Conservation (phyloP, 1,140 invertebrate species). For the Oreohelix idahoensis region DNA sequence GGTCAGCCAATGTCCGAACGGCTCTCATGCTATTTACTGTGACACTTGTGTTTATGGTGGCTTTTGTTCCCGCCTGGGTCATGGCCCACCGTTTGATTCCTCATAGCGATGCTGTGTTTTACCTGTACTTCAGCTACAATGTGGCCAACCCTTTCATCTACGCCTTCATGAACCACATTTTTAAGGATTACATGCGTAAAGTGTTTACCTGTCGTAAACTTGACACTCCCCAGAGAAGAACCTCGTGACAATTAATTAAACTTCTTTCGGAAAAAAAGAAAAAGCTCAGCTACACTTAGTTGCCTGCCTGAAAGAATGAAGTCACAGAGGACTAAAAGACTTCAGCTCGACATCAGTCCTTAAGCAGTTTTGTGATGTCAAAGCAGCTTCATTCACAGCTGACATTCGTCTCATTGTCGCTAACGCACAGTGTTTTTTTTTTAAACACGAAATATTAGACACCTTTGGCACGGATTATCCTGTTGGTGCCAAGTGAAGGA, state of each 20-base stretch:
- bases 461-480: no score
- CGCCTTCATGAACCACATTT: slow-evolving; percentile 70
- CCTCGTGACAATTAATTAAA: background rate
- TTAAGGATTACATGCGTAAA: slow-evolving; percentile 61
- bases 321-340: no score
- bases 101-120: slow-evolving; percentile 57
- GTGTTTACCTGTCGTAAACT: slow-evolving; percentile 47
- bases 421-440: no score
- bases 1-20: slow-evolving; percentile 61
- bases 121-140: slow-evolving; percentile 68
- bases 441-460: no score
- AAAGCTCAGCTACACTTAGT: no score
- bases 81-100: slow-evolving; percentile 58
- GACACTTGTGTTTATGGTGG: slow-evolving; percentile 63
- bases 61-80: slow-evolving; percentile 65
- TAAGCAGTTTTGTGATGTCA: no score
- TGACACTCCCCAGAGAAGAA: background rate
- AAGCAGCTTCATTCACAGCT: no score
- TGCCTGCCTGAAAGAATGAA: no score
- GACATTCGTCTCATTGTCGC: no score
- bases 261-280: no score
- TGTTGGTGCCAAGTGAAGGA: no score
- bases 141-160: slow-evolving; percentile 69
- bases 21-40: slow-evolving; percentile 66
- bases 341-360: no score